A percentile compares a stretch with the other conserved stretches of the same genome.
These are phyloP conservation scores for Nycticryphes semicollaris DNA, from an alignment of 2,113 vertebrate species.

Conservation along the genomic window DNA sequence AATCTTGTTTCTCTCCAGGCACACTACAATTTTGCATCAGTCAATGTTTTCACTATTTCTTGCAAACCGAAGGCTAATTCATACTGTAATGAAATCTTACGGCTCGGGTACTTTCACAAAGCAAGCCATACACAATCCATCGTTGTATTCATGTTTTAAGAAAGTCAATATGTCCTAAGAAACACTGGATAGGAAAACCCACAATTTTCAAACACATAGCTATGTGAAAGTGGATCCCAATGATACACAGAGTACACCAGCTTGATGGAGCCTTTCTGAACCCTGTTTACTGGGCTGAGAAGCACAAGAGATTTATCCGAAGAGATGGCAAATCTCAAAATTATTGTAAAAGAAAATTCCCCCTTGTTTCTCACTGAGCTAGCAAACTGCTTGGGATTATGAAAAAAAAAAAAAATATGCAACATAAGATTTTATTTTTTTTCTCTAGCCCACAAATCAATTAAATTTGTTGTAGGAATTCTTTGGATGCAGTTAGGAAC, in stretches of 20 bases:
- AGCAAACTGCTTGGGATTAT: background rate
- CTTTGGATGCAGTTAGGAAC: background rate
- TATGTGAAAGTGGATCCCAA: background rate
- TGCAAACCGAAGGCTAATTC: background rate
- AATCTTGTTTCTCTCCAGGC: background rate
- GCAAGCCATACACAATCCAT: too few relatives aligned
- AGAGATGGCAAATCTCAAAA: background rate
- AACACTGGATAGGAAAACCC: background rate
- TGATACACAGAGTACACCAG: background rate
- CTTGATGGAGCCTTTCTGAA: background rate
- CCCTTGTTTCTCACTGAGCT: background rate
- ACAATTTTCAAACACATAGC: background rate
- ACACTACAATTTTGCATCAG: background rate
- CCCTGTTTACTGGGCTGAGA: background rate
- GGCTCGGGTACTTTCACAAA: too few relatives aligned
- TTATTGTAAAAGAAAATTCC: background rate
- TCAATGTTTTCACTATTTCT: background rate
- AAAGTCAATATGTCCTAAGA: background rate
- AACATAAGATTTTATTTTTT: background rate
- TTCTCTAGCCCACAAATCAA: background rate
- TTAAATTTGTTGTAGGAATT: background rate
- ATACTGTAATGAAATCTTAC: accelerated
- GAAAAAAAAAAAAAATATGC: background rate
- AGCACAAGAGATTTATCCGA: background rate
- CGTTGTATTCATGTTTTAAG: too few relatives aligned